phyloP scores from a whole-genome alignment of 2,888 invertebrate species.

The Mycalesis mineus region DNA sequence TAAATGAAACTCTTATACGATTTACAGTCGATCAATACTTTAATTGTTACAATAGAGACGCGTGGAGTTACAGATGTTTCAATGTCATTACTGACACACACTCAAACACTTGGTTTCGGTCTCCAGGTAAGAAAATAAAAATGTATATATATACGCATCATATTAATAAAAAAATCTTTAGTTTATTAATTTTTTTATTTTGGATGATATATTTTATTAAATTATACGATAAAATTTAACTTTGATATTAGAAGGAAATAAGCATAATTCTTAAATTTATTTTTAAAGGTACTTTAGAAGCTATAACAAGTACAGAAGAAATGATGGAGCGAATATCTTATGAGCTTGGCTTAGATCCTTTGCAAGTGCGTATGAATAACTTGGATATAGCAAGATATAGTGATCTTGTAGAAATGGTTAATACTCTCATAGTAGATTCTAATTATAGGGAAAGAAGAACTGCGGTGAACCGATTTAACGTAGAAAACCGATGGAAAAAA shows the following conservation, averaged over 20 bases:
- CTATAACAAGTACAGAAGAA: slow-evolving; percentile 78
- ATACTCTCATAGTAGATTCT: slow-evolving; percentile 56
- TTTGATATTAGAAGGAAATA: no score
- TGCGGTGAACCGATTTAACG: slow-evolving; percentile 78
- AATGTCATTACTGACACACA: slow-evolving; percentile 47
- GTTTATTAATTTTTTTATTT: no score
- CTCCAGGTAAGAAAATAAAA: slow-evolving; percentile 55
- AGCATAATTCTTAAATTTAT: no score
- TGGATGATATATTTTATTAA: no score
- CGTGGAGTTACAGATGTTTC: slow-evolving; percentile 44
- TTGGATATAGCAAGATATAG: slow-evolving; percentile 60
- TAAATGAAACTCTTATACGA: slow-evolving; percentile 40
- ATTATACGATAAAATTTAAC: no score
- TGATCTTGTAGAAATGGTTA: slow-evolving; percentile 54
- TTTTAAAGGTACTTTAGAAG: slow-evolving; percentile 79
- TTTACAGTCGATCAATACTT: slow-evolving; percentile 30
- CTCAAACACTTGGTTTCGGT: slow-evolving; percentile 47
- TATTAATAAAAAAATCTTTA: no score
- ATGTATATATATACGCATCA: no score
- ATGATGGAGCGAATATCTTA: slow-evolving; percentile 82
- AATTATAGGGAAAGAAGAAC: slow-evolving; percentile 68
- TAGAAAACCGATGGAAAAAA: slow-evolving; percentile 86
- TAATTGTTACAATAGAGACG: slow-evolving; percentile 43
- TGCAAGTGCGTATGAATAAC: slow-evolving; percentile 66
- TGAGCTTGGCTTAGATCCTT: slow-evolving; percentile 75